Conservation (phyloP, 2,797 vertebrate genomes). For the Aphelocoma californica region DNA sequence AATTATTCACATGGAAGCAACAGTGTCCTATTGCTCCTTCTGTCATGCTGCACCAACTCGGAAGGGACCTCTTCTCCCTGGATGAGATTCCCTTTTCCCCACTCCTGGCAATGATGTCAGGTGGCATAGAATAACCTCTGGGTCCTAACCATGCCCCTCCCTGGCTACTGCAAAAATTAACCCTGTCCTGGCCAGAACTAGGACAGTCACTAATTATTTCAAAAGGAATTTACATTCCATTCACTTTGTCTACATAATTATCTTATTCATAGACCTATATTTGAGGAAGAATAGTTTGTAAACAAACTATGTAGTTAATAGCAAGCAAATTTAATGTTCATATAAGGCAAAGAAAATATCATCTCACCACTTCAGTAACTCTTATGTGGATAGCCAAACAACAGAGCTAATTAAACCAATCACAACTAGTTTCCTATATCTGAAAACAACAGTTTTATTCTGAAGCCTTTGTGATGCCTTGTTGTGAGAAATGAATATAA, state of each 20-base stretch:
- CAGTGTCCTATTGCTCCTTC: background rate
- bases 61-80: background rate
- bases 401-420: background rate
- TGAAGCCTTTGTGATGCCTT: background rate
- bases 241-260: background rate
- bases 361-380: background rate
- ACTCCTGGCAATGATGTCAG: accelerated
- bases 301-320: background rate
- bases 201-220: background rate
- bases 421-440: background rate
- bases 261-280: background rate
- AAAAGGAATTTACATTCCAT: background rate
- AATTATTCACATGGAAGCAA: background rate
- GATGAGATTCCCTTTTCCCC: background rate
- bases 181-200: background rate
- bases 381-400: background rate
- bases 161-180: background rate
- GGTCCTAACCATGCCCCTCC: background rate
- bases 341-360: background rate
- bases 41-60: accelerated
- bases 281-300: background rate
- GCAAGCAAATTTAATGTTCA: background rate
- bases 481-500: background rate
- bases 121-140: background rate
- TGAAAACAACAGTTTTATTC: background rate